phyloP scores from a whole-genome alignment of 2,888 invertebrate genomes.

The Argyresthia albistria region DNA sequence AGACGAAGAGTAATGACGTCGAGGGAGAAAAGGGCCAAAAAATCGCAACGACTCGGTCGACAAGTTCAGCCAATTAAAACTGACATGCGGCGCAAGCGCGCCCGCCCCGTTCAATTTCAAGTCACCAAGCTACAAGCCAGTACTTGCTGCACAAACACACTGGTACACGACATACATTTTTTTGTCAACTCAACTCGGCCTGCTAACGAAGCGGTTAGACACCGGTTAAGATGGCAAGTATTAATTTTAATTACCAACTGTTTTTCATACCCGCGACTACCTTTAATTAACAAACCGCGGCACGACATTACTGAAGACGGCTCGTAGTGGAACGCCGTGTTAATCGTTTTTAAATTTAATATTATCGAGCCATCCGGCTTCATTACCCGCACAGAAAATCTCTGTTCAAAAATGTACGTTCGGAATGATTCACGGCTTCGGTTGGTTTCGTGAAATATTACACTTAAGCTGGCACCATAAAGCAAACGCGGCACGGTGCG shows the following conservation, averaged over 20 bases:
- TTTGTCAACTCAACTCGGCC: constrained; percentile 11
- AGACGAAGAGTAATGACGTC: constrained; percentile 68
- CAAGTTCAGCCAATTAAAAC: constrained; percentile 73
- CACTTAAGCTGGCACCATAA: constrained; percentile 68
- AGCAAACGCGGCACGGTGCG: constrained; percentile 67
- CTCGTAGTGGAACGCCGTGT: not conserved
- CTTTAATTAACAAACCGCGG: not conserved
- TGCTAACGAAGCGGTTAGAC: constrained; percentile 21
- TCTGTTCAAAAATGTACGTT: constrained; percentile 8
- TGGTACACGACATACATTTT: constrained; percentile 9
- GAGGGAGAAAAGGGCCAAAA: constrained; percentile 56
- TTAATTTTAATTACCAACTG: constrained; percentile 12
- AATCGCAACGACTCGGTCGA: constrained; percentile 49
- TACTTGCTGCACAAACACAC: constrained; percentile 13
- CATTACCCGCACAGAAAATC: constrained; percentile 4
- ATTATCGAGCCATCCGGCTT: constrained; percentile 5
- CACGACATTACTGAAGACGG: not conserved
- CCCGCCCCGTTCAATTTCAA: constrained; percentile 51
- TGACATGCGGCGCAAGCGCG: constrained; percentile 62
- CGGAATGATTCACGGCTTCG: constrained; percentile 67
- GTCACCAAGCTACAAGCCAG: constrained; percentile 31
- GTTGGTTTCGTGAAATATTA: constrained; percentile 68
- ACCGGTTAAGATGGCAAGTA: constrained; percentile 7
- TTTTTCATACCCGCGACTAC: constrained; percentile 3
- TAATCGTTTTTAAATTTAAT: not conserved